Base-by-base conservation (phyloP, 2,888 invertebrate species). In the Cotesia congregata region DNA sequence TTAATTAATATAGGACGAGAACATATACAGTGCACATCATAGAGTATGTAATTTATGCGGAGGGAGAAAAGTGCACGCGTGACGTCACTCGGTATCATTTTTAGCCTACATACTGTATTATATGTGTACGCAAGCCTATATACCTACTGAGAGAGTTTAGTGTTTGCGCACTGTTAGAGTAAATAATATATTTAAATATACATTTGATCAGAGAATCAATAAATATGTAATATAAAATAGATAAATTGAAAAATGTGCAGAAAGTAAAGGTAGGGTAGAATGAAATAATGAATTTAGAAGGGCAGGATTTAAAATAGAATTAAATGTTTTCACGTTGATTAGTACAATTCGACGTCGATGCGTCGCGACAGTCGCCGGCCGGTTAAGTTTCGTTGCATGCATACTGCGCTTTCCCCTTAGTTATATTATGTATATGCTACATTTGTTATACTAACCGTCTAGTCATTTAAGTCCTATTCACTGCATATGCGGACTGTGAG, bases 41-140 rank as follows among this genome's bases (percentile, higher is more conserved):
- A 74, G n/a, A 74, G 38, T 17, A 30, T 20, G n/a, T 30, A 39
- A 20, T 20, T n/a, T 20, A 74, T 5, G 39, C 9, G 40, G 61
- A 68, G 17, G 59, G 60, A n/a, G 59, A 67, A 17, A 60, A 60
- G 17, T 65, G 72, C 76, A 69, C 41, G 72, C 80, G 82, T 86
- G 86, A 85, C 85, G 86, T 85, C 86, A 86, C 79, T 80, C 77
- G 76, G 84, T 83, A 86, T 86, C 87, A 85, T 87, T 86, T 86
- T 86, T 86, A 87, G 86, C 84, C 82, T 80, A 82, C 82, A 84
- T 83, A 82, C 74, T 12, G 50, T 3, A 30, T 30, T 30, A 83
- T 73, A 71, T 68, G 72, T 75, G 70, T 77, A 74, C 67, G 71
- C 62, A 70, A 50, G 80, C 76, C 71, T 69, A 74, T 64, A 71